phyloP scores from a whole-genome alignment of 2,113 vertebrate species.

The Neotoma lepida region DNA sequence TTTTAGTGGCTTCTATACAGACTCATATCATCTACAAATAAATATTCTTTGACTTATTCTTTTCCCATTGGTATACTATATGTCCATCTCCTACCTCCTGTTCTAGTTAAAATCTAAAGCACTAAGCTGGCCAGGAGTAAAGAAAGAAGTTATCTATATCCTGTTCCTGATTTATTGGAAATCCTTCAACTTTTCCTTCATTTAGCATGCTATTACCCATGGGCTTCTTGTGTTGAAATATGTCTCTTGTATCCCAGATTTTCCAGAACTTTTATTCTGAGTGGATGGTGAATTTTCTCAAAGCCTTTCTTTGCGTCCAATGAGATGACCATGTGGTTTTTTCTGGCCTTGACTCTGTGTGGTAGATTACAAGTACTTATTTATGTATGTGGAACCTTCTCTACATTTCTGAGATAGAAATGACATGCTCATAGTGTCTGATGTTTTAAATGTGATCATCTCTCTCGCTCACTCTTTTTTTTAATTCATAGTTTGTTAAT shows the following conservation, averaged over 20 bases:
- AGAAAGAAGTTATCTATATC: neutral
- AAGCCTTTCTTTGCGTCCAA: neutral
- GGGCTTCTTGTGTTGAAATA: neutral
- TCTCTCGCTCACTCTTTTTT: neutral
- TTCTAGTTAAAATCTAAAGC: neutral
- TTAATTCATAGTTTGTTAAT: neutral
- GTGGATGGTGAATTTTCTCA: neutral
- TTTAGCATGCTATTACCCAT: neutral
- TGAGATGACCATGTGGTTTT: neutral
- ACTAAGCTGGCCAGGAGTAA: neutral
- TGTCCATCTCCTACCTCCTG: fast-evolving
- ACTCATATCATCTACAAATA: neutral
- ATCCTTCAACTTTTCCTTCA: too few species aligned
- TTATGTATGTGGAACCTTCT: neutral
- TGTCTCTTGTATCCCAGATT: neutral
- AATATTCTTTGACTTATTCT: neutral
- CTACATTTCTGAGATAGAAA: neutral
- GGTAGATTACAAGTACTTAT: neutral
- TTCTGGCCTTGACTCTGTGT: neutral
- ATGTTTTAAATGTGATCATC: neutral
- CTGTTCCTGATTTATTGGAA: neutral
- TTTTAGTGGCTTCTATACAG: neutral
- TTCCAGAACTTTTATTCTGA: neutral
- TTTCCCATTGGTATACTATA: neutral
- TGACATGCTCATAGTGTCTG: neutral